Evolutionary conservation across 2,113 vertebrate species (phyloP), one percentile per base, ranked within the genome.

Genomic region (Gallinago media): DNA sequence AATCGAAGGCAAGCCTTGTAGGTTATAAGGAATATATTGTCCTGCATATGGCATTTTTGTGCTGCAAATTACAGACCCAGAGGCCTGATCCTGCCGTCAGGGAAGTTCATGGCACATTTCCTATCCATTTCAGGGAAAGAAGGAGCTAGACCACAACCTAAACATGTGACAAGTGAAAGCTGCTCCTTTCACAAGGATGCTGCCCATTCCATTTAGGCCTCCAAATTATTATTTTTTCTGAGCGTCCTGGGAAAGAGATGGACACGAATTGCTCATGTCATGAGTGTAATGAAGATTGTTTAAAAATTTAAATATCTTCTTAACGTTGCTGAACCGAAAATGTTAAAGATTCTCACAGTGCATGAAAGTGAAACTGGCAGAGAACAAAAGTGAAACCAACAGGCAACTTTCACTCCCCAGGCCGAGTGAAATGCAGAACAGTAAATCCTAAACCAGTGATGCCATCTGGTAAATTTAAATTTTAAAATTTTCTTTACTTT

Each of bases 331-430:
- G 66, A 93, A 70, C 54, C 1, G 8, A 78, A 89, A 93, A 14
- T 55, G 42, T 36, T 34, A 74, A 90, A 88, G 77, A 85, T 87
- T 78, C 29, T 87, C 70, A 32, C 71, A 90, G 63, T 42, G 49
- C 54, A 16, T 94, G 81, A 94, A 96, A 96, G 91, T 93, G 91
- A 96, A 96, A 96, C 62, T 95, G 86, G 32, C 74, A 94, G 80
- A 91, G 91, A 96, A 23, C 94, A 97, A 95, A 97, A 97, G 89
- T 96, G 94, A 96, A 96, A 96, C 88, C 78, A 97, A 88, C 52
- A 93, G 84, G 75, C 25, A 2, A 66, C 75, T 92, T 92, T 93
- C 52, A 82, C 85, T 85, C 83, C 76, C 32, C 70, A 86, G 47
- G 34, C 91, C 84, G 58, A 80, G 32, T 78, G 72, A 93, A 91